A percentile compares a stretch with the other conserved stretches of the same genome.
phyloP scores from a whole-genome alignment of 2,888 invertebrate species.

The Eupeodes luniger region DNA sequence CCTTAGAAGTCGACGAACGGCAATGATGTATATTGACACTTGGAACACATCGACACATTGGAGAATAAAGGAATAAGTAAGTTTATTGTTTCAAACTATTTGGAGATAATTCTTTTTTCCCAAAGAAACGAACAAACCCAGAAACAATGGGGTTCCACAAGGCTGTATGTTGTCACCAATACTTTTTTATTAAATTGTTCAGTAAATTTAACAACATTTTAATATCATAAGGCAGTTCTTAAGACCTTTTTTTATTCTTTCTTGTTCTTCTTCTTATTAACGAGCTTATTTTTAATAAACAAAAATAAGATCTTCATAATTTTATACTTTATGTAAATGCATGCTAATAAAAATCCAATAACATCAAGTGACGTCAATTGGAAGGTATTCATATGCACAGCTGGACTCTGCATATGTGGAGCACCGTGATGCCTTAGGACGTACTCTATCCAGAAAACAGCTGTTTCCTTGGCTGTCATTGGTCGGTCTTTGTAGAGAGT shows the following conservation, averaged over 20 bases:
- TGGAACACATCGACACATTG: too few relatives aligned
- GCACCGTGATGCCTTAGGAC: constrained; percentile 85
- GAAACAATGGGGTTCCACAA: too few relatives aligned
- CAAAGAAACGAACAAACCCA: too few relatives aligned
- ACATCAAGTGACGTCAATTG: constrained; percentile 85
- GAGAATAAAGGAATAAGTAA: too few relatives aligned
- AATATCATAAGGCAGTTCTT: too few relatives aligned
- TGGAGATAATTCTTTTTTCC: too few relatives aligned
- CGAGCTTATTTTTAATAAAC: neutral
- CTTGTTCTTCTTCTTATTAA: neutral
- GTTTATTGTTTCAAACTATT: too few relatives aligned
- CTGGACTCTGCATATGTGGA: constrained; percentile 85
- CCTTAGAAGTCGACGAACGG: neutral
- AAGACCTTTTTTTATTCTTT: neutral
- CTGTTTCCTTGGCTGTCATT: constrained; percentile 84
- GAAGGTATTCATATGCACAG: constrained; percentile 83
- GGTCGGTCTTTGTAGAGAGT: constrained; percentile 85
- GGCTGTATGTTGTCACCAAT: too few relatives aligned
- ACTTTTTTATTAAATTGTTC: too few relatives aligned
- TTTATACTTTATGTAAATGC: neutral
- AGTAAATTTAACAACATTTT: too few relatives aligned
- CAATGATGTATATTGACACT: neutral
- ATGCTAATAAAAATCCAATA: constrained; percentile 73
- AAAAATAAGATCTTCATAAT: neutral
- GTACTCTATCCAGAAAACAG: constrained; percentile 86